Evolutionary conservation across 2,797 vertebrate genomes (phyloP).

Genomic region (Anas capensis): DNA sequence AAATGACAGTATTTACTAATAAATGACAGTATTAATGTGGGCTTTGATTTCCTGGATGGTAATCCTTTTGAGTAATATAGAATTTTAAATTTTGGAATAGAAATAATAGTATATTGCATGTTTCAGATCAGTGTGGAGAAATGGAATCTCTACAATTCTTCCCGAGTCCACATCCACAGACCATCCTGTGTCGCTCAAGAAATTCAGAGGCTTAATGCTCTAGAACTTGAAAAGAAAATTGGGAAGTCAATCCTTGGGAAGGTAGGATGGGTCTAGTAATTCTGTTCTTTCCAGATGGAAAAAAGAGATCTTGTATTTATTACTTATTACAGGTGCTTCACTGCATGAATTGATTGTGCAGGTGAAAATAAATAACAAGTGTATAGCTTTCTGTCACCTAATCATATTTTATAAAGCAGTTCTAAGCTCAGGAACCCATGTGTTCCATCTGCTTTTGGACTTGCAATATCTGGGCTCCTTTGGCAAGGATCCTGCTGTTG

Average conservation of each 20-base stretch:
- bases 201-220: constrained; percentile 88
- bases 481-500: not conserved
- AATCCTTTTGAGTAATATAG: not conserved
- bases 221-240: constrained; percentile 90
- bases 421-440: not conserved
- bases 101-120: not conserved
- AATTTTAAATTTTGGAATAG: not conserved
- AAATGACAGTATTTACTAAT: not conserved
- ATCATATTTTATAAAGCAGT: not conserved
- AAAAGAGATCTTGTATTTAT: not conserved
- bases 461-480: not conserved
- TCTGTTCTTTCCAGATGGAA: not conserved
- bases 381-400: not conserved
- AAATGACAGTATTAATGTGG: not conserved
- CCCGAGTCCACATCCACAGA: constrained; percentile 90
- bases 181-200: constrained; percentile 92
- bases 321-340: not conserved
- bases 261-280: constrained; percentile 75
- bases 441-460: not conserved
- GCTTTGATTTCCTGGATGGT: not conserved
- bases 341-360: not conserved
- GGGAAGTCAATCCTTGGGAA: constrained; percentile 95
- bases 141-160: constrained; percentile 92
- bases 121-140: constrained; percentile 91
- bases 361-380: not conserved